Evolutionary conservation across 23 tunicate genomes (phyloP).

Genomic region (Halocynthia aurantium): DNA sequence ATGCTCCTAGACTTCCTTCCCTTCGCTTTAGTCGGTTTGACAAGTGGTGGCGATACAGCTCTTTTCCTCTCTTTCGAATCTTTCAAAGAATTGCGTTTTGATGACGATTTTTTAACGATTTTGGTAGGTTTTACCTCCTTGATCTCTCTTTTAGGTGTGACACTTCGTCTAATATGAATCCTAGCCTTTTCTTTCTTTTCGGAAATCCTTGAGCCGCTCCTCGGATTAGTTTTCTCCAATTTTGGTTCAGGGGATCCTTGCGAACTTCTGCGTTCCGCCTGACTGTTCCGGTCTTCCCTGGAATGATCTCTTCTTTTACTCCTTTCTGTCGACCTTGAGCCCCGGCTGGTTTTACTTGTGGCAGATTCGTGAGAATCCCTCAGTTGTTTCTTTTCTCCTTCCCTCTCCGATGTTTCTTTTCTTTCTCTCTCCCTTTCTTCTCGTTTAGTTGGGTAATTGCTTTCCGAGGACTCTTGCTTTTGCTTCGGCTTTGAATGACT

Average conservation of each 20-base stretch:
- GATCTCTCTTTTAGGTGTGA: too few relatives aligned
- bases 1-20: neutral
- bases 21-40: neutral
- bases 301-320: too few relatives aligned
- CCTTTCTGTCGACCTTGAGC: neutral
- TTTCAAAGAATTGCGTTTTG: neutral
- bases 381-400: neutral
- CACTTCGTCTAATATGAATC: too few relatives aligned
- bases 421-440: neutral
- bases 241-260: too few relatives aligned
- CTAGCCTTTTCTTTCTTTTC: too few relatives aligned
- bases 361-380: neutral
- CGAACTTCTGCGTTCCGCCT: too few relatives aligned
- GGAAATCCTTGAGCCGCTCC: too few relatives aligned
- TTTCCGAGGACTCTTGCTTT: neutral
- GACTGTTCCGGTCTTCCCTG: too few relatives aligned
- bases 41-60: neutral
- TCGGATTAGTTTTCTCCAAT: too few relatives aligned
- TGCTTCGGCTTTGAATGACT: constrained; percentile 1
- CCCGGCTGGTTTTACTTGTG: neutral
- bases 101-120: too few relatives aligned
- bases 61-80: neutral
- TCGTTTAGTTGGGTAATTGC: neutral
- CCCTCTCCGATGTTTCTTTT: neutral
- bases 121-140: too few relatives aligned